phyloP scores from a whole-genome alignment of 2,797 vertebrate species.

The Telmatherina bonti region DNA sequence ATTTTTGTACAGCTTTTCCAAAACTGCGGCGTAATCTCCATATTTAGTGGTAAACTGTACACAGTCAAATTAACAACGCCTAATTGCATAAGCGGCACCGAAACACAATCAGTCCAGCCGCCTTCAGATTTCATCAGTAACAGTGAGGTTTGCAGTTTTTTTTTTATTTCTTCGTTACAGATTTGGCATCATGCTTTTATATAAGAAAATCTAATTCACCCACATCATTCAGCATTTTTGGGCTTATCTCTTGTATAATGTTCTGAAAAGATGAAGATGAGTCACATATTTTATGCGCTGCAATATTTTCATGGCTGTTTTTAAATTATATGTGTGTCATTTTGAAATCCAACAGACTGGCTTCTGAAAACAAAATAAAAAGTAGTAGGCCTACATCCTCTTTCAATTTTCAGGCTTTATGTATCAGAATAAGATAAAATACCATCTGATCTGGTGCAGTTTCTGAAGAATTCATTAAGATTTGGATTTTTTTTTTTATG shows the following conservation, averaged over 20 bases:
- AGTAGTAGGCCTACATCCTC: background rate
- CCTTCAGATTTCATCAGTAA: conserved; percentile 52
- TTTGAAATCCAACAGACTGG: background rate
- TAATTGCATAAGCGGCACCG: conserved; percentile 44
- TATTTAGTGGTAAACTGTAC: conserved; percentile 29
- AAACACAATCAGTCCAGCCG: conserved; percentile 36
- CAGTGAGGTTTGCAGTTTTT: conserved; percentile 24
- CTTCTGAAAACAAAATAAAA: background rate
- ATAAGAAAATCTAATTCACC: conserved; percentile 11
- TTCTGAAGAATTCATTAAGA: background rate
- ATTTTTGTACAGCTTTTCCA: conserved; percentile 41
- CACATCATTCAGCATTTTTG: conserved; percentile 29
- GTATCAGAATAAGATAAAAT: background rate
- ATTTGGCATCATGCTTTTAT: conserved; percentile 32
- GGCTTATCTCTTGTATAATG: conserved; percentile 33
- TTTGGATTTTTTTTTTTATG: too few relatives aligned
- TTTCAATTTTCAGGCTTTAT: background rate
- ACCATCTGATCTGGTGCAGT: background rate
- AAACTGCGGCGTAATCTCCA: conserved; percentile 54
- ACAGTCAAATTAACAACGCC: conserved; percentile 44
- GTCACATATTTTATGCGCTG: conserved; percentile 20
- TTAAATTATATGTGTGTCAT: conserved; percentile 7
- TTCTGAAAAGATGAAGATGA: conserved; percentile 47
- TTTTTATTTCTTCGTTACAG: background rate
- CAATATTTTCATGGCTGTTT: conserved; percentile 19